phyloP scores from a whole-genome alignment of 2,888 invertebrate genomes.

The Marasmarcha lunaedactyla region DNA sequence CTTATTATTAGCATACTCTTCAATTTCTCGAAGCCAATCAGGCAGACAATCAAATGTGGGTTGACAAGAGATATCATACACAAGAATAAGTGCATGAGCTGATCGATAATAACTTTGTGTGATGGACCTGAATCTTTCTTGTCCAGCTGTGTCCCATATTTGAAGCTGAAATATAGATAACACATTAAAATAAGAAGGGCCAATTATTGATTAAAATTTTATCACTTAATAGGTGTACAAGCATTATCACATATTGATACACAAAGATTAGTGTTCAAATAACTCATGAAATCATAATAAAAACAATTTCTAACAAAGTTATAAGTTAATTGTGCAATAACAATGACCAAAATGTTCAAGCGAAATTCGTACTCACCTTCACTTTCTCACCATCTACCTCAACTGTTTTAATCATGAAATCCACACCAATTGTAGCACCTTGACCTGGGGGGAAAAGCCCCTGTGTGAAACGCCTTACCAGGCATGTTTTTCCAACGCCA shows the following conservation, averaged over 20 bases:
- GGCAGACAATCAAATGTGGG: conserved; percentile 97
- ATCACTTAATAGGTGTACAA: too few relatives aligned
- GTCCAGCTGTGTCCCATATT: conserved; percentile 99
- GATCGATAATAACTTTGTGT: conserved; percentile 98
- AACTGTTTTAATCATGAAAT: conserved; percentile 99
- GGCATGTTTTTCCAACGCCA: conserved; percentile 97
- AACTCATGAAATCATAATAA: too few relatives aligned
- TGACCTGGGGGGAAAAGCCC: conserved; percentile 98
- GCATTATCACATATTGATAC: too few relatives aligned
- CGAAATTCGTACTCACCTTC: conserved; percentile 72
- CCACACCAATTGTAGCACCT: conserved; percentile 98
- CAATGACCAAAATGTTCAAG: conserved; percentile 19
- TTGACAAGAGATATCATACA: conserved; percentile 97
- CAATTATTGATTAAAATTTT: too few relatives aligned
- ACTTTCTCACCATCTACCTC: conserved; percentile 96
- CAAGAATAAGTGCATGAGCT: conserved; percentile 95
- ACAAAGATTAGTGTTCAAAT: too few relatives aligned
- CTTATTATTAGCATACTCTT: conserved; percentile 96
- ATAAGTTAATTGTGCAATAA: conserved; percentile 34
- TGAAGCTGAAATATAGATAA: conserved; percentile 77
- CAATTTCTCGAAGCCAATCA: conserved; percentile 97
- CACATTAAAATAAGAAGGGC: conserved; percentile 1
- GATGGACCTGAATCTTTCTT: conserved; percentile 95
- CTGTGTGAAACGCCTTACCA: conserved; percentile 96
- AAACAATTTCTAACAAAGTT: too few relatives aligned